A percentile compares a stretch with the other conserved stretches of the same genome.
phyloP scores from a whole-genome alignment of 2,797 vertebrate genomes.

The Paguma larvata region DNA sequence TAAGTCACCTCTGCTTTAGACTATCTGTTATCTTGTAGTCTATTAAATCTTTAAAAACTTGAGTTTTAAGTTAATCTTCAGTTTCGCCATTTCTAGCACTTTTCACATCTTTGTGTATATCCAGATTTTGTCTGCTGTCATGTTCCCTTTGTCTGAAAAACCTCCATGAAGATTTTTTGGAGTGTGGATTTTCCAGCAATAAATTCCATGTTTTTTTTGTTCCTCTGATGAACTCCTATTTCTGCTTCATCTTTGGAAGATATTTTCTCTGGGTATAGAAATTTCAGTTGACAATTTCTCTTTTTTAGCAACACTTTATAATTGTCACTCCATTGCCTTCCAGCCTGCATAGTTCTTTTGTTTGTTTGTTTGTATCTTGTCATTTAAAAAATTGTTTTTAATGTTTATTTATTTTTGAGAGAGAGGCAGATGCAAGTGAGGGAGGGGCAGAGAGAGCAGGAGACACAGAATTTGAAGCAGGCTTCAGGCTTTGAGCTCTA shows the following conservation, averaged over 20 bases:
- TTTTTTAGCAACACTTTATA: neutral
- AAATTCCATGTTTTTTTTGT: neutral
- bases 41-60: neutral
- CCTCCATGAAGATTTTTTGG: neutral
- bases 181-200: neutral
- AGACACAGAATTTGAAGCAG: too few species aligned
- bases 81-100: neutral
- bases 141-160: neutral
- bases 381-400: too few species aligned
- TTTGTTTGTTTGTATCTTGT: neutral
- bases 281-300: neutral
- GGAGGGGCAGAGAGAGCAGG: too few species aligned
- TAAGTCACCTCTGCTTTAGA: neutral
- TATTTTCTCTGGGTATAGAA: neutral
- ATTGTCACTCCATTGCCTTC: neutral
- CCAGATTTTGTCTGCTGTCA: neutral
- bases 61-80: neutral
- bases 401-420: too few species aligned
- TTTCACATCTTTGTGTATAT: neutral
- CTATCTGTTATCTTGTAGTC: neutral
- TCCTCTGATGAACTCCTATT: neutral
- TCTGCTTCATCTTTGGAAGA: neutral
- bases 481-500: too few species aligned
- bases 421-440: too few species aligned
- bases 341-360: neutral